These are phyloP conservation scores for Halictus ligatus DNA, from an alignment of 2,888 invertebrate genomes.

Conservation along the genomic window DNA sequence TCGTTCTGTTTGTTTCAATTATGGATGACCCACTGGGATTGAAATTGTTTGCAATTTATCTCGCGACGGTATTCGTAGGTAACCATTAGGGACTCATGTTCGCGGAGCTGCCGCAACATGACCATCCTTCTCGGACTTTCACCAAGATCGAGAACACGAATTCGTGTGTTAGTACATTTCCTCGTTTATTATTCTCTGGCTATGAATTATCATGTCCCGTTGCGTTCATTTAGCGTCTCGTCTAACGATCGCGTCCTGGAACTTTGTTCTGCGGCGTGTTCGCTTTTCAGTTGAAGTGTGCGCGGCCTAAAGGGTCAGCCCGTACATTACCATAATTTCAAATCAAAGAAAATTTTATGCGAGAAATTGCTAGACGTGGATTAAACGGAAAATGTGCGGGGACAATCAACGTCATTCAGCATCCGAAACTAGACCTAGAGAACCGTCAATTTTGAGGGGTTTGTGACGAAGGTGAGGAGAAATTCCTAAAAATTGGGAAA, in stretches of 20 bases:
- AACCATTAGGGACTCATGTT: constrained; percentile 6
- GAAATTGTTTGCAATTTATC: constrained; percentile 28
- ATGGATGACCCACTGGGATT: constrained; percentile 11
- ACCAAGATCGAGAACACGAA: constrained; percentile 33
- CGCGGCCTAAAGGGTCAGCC: constrained; percentile 14
- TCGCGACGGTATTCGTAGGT: constrained; percentile 1
- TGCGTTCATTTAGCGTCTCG: constrained; percentile 36
- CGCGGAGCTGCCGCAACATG: not conserved
- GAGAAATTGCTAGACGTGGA: not conserved
- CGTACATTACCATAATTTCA: constrained; percentile 54
- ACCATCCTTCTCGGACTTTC: constrained; percentile 39
- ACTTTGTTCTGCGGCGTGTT: constrained; percentile 35
- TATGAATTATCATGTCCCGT: constrained; percentile 37
- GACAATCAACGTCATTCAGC: too few relatives aligned
- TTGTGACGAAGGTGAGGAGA: not conserved
- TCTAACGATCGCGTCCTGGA: constrained; percentile 47
- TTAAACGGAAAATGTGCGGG: too few relatives aligned
- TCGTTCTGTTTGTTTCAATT: constrained; percentile 27
- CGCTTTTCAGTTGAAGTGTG: constrained; percentile 4
- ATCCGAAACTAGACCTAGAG: too few relatives aligned
- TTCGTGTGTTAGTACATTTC: constrained; percentile 30
- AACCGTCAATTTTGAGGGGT: too few relatives aligned
- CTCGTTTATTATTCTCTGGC: constrained; percentile 25
- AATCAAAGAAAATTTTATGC: constrained; percentile 33
- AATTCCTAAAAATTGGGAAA: not conserved